Conservation (phyloP, 2,113 vertebrate genomes). For the Callopanchax toddi region DNA sequence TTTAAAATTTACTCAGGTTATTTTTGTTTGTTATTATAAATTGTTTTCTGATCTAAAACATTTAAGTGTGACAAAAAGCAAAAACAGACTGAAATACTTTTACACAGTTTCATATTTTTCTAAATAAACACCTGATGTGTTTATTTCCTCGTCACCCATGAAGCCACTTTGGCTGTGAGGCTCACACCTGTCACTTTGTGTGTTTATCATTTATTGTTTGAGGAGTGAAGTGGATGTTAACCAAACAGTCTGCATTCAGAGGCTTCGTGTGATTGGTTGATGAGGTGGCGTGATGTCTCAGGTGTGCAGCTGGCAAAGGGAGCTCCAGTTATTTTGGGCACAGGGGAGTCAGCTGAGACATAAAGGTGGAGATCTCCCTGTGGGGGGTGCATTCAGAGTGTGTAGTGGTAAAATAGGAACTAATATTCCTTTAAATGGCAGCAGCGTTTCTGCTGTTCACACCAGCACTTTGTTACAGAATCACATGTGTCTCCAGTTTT, state of each 20-base stretch:
- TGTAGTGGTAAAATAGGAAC: slow-evolving; percentile 14
- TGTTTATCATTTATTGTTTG: slow-evolving; percentile 60
- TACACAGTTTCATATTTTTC: too few species aligned
- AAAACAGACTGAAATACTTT: too few species aligned
- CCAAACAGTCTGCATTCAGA: slow-evolving; percentile 43
- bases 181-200: slow-evolving; percentile 53
- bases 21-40: too few species aligned
- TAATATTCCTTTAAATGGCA: slow-evolving; percentile 11
- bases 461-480: neutral
- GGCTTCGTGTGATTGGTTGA: slow-evolving; percentile 49
- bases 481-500: slow-evolving; percentile 7
- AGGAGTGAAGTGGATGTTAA: slow-evolving; percentile 45
- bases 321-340: slow-evolving; percentile 35
- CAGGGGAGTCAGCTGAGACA: slow-evolving; percentile 31
- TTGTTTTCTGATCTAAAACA: too few species aligned
- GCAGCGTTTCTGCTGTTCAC: neutral
- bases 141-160: neutral
- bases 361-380: slow-evolving; percentile 36
- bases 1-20: too few species aligned
- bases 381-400: slow-evolving; percentile 7
- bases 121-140: too few species aligned
- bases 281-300: slow-evolving; percentile 52
- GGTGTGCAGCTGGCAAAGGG: slow-evolving; percentile 48
- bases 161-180: neutral
- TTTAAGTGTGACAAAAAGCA: too few species aligned